Evolutionary conservation across 2,113 vertebrate genomes (phyloP).

Genomic region (Antechinus flavipes): DNA sequence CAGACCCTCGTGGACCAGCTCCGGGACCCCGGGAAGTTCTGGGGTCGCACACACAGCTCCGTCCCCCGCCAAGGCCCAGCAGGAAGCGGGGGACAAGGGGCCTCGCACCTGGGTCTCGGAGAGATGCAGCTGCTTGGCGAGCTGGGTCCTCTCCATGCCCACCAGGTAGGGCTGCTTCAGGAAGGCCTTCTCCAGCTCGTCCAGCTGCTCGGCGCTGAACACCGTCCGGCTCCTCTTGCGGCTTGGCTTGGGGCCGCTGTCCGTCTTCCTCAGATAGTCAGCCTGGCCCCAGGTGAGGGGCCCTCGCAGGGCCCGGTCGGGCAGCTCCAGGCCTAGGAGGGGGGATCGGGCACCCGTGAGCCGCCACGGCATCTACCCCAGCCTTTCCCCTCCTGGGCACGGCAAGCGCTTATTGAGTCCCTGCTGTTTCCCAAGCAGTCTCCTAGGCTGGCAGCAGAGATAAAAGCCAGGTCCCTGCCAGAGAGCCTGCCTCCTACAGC

Average conservation of each 20-base stretch:
- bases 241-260: slow-evolving; percentile 68
- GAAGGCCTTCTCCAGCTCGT: slow-evolving; percentile 86
- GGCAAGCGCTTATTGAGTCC: not conserved
- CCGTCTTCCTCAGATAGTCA: not conserved
- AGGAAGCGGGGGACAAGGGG: not conserved
- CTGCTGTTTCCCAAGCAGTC: not conserved
- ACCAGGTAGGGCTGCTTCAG: slow-evolving; percentile 88
- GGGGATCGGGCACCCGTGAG: not conserved
- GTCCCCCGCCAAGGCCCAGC: too few relatives aligned
- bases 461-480: not conserved
- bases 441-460: not conserved
- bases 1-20: not conserved
- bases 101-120: slow-evolving; percentile 86
- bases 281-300: not conserved
- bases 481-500: not conserved
- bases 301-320: slow-evolving; percentile 44
- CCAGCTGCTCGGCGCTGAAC: slow-evolving; percentile 87
- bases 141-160: slow-evolving; percentile 84
- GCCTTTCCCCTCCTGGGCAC: not conserved
- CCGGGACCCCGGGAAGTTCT: not conserved
- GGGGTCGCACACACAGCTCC: not conserved
- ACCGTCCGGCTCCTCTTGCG: slow-evolving; percentile 85
- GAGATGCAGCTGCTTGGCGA: slow-evolving; percentile 85
- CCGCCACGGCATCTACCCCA: not conserved
- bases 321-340: slow-evolving; percentile 77